A percentile compares a stretch with the other conserved stretches of the same genome.
phyloP scores from a whole-genome alignment of 2,797 vertebrate species.

The Gallirallus australis region DNA sequence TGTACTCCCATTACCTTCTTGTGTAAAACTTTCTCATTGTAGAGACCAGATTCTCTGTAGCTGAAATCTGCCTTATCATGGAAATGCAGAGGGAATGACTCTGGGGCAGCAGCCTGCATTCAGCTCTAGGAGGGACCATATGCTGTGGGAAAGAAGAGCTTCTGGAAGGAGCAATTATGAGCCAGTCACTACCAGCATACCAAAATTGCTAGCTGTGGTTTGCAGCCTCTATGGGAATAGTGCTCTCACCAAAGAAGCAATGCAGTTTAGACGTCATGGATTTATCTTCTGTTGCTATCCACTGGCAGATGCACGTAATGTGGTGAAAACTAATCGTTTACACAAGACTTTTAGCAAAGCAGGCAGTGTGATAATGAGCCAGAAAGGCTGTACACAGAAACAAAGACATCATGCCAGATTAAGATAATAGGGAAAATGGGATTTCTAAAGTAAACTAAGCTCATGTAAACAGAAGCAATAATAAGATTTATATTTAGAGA shows the following conservation, averaged over 20 bases:
- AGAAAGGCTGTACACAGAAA: not conserved
- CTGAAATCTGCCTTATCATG: too few species aligned
- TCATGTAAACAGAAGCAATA: not conserved
- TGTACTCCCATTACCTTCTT: not conserved
- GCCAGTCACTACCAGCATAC: not conserved
- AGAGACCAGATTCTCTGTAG: not conserved
- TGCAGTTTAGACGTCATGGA: not conserved
- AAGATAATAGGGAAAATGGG: not conserved
- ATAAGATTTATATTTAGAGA: not conserved
- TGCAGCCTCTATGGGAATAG: not conserved
- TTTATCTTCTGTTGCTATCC: not conserved
- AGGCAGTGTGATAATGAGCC: not conserved
- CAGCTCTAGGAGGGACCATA: not conserved
- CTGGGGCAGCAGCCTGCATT: not conserved
- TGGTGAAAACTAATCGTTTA: not conserved
- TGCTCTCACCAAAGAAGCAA: not conserved
- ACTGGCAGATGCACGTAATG: not conserved
- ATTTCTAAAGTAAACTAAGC: constrained; percentile 1
- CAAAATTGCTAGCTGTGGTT: not conserved
- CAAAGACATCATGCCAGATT: not conserved
- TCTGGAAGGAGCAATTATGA: not conserved
- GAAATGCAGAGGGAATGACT: not conserved
- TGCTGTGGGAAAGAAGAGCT: not conserved
- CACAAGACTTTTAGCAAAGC: not conserved
- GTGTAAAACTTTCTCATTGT: not conserved